These are phyloP conservation scores for Solenopsis fugax DNA, from an alignment of 1,140 invertebrate genomes.

Conservation along the genomic window DNA sequence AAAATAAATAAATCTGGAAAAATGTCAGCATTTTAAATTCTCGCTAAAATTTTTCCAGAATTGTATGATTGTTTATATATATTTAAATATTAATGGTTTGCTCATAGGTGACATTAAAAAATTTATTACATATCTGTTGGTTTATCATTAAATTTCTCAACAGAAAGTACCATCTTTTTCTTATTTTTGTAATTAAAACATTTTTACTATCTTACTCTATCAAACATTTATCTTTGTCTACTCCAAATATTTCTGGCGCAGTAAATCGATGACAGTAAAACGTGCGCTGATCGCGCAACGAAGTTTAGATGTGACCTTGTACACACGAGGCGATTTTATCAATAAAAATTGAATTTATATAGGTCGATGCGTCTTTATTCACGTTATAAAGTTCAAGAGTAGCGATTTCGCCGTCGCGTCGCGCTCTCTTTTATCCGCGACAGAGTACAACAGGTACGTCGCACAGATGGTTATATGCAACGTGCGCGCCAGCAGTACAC, in stretches of 20 bases:
- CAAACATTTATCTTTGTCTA: background rate
- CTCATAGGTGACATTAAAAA: constrained; percentile 6
- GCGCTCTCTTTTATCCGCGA: background rate
- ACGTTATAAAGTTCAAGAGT: constrained; percentile 17
- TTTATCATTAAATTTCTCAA: background rate
- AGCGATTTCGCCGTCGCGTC: background rate
- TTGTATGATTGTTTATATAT: too few species aligned
- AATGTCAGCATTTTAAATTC: background rate
- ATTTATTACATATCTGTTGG: background rate
- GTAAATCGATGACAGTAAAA: background rate
- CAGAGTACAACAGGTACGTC: constrained; percentile 55
- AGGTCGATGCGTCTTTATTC: constrained; percentile 26
- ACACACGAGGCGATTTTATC: background rate
- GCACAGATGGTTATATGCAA: background rate
- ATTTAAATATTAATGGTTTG: constrained; percentile 3
- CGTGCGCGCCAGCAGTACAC: background rate
- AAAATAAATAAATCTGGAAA: background rate
- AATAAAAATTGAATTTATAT: constrained; percentile 27
- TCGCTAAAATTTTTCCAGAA: too few species aligned
- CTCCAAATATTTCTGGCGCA: background rate
- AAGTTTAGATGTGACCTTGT: background rate
- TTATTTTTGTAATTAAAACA: background rate
- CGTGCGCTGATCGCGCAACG: too few species aligned
- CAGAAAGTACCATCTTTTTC: background rate
- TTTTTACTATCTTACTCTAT: background rate